These are phyloP conservation scores for Hippopotamyrus pictus DNA, from an alignment of 2,797 vertebrate genomes.

Conservation along the genomic window DNA sequence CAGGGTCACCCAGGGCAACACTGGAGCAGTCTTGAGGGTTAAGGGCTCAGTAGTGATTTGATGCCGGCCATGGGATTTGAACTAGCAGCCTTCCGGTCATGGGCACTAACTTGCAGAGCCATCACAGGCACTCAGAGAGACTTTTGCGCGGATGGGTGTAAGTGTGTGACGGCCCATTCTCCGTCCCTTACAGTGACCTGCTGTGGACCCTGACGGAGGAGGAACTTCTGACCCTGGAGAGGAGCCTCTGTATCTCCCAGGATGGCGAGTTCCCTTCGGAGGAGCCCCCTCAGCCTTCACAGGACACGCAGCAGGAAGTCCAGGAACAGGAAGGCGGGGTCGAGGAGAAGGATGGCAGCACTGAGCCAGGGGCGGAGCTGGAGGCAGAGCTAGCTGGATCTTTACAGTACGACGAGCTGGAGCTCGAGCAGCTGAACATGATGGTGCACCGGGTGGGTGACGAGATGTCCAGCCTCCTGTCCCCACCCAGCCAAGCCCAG, in stretches of 20 bases:
- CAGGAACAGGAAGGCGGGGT: conserved; percentile 49
- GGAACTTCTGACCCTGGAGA: conserved; percentile 78
- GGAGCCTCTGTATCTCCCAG: conserved; percentile 89
- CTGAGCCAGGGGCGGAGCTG: conserved; percentile 15
- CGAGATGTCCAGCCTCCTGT: conserved; percentile 91
- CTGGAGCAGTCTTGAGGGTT: not conserved
- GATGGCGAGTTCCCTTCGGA: conserved; percentile 64
- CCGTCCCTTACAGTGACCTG: conserved; percentile 69
- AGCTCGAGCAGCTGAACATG: conserved; percentile 88
- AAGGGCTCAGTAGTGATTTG: not conserved
- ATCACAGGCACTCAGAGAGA: not conserved
- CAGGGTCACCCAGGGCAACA: not conserved
- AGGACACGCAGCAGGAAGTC: conserved; percentile 38
- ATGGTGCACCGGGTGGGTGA: conserved; percentile 91
- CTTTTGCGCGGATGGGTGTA: not conserved
- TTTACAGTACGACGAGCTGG: conserved; percentile 95
- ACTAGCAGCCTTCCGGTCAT: not conserved
- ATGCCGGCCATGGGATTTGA: not conserved
- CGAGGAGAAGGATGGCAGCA: conserved; percentile 2
- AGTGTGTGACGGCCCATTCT: conserved; percentile 3
- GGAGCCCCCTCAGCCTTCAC: conserved; percentile 25
- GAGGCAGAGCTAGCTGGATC: conserved; percentile 79
- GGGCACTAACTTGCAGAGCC: not conserved
- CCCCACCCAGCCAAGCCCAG: conserved; percentile 81
- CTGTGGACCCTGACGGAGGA: conserved; percentile 84